Evolutionary conservation across 2,888 invertebrate species (phyloP).

Genomic region (Lycaena phlaeas): DNA sequence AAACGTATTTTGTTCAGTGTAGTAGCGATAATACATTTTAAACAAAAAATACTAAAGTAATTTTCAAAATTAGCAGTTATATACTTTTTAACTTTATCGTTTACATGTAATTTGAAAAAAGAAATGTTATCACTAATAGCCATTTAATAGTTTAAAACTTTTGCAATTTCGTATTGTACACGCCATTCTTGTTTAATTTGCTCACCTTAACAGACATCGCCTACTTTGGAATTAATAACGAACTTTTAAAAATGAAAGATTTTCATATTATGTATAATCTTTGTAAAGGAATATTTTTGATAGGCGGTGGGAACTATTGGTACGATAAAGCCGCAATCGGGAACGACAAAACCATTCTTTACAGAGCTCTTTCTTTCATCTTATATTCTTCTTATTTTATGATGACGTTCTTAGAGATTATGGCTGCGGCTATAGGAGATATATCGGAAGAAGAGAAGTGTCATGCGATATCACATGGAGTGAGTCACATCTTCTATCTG

Average conservation of each 20-base stretch:
- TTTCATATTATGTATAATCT: conserved; percentile 38
- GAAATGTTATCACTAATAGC: too few species aligned
- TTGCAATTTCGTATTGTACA: too few species aligned
- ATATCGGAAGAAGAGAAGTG: conserved; percentile 53
- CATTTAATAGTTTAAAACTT: too few species aligned
- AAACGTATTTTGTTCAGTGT: too few species aligned
- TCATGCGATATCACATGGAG: conserved; percentile 48
- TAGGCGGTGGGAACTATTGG: conserved; percentile 59
- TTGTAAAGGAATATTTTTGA: conserved; percentile 38
- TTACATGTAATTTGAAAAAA: too few species aligned
- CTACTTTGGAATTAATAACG: too few species aligned
- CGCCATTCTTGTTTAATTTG: too few species aligned
- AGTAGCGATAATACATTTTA: too few species aligned
- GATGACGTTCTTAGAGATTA: conserved; percentile 51
- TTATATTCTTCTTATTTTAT: conserved; percentile 37
- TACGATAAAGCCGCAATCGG: conserved; percentile 37
- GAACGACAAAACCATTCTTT: conserved; percentile 36
- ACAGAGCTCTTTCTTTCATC: conserved; percentile 31
- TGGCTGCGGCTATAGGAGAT: conserved; percentile 41
- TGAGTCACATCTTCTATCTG: conserved; percentile 41
- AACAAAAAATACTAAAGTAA: too few species aligned
- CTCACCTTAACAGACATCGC: too few species aligned
- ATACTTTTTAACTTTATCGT: too few species aligned
- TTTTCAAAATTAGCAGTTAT: too few species aligned
- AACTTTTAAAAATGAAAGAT: conserved; percentile 50